Base-by-base conservation (phyloP, 2,888 invertebrate species). In the Norana najaformis region DNA sequence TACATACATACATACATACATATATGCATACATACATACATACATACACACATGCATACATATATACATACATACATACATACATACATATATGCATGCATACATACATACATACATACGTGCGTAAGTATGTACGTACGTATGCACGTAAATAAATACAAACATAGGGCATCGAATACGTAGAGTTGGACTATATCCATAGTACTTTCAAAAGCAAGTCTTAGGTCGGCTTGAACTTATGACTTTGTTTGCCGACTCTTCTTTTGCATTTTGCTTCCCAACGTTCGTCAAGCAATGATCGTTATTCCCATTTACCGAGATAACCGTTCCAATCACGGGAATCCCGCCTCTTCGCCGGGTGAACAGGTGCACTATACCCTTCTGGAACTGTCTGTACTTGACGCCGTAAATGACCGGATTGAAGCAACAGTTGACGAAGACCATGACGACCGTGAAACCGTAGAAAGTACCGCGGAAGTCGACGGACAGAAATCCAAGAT, bases 391-490 rank as follows among this genome's bases (percentile, higher is more conserved):
- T 36, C 91, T 91, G 47, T 91, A 91, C 53, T 90, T 91, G n/a
- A 90, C n/a, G 4, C 88, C 53, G 90, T 92, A 92, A 36, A 92
- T 90, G 47, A 92, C 20, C 0, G 92, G 92, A 69, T 92, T 92
- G 36, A 92, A 83, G 89, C 91, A 92, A 38, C 91, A 91, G 89
- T 92, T 92, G n/a, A 90, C 30, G 89, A 92, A 92, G 23, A 92
- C 90, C 83, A 89, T 41, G 83, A 92, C 38, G 35, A 92, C 92
- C 30, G 90, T 91, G 90, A 91, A 90, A 38, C 91, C 89, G 53
- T 91, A 92, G 90, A 92, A 92, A 30, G 69, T 23, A 30, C 89
- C 39, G 5, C 39, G 53, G 39, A 89, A 89, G 41, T 90, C 90
- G 8, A 41, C n/a, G 23, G 39, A 36, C 23, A 89, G 6, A 8